Conservation (phyloP, 2,113 vertebrate species). For the Coracopsis vasa region DNA sequence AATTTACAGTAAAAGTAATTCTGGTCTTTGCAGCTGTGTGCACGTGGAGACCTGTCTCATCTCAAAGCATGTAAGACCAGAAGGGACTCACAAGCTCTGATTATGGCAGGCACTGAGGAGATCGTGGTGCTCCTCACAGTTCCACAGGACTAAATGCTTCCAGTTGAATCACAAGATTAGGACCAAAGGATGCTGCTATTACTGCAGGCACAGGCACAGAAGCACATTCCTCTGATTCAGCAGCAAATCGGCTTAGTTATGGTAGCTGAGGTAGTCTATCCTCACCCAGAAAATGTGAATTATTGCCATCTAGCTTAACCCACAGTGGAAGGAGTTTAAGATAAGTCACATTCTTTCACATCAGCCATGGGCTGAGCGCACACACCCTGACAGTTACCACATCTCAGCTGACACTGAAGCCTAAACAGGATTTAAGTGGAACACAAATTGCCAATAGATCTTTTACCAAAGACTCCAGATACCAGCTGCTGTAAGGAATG, state of each 20-base stretch:
- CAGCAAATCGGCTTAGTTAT: not conserved
- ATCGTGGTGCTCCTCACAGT: not conserved
- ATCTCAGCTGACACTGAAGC: not conserved
- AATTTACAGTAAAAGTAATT: slow-evolving; percentile 25
- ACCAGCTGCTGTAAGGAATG: not conserved
- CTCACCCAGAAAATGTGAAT: not conserved
- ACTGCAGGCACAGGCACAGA: not conserved
- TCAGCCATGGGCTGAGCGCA: not conserved
- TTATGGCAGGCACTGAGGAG: not conserved
- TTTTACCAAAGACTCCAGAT: not conserved
- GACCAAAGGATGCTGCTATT: not conserved
- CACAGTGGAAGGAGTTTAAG: not conserved
- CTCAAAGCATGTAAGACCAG: not conserved
- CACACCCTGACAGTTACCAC: not conserved
- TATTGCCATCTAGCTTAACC: not conserved
- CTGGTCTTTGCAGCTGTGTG: not conserved
- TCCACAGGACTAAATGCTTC: not conserved
- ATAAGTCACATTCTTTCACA: not conserved
- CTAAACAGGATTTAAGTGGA: not conserved
- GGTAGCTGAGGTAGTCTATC: not conserved
- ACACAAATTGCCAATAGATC: not conserved
- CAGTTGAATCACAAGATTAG: not conserved
- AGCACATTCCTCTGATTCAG: not conserved
- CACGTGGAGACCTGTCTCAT: not conserved
- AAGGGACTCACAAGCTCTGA: not conserved